These are phyloP conservation scores for Leguminivora glycinivorella DNA, from an alignment of 1,140 invertebrate genomes.

Conservation along the genomic window DNA sequence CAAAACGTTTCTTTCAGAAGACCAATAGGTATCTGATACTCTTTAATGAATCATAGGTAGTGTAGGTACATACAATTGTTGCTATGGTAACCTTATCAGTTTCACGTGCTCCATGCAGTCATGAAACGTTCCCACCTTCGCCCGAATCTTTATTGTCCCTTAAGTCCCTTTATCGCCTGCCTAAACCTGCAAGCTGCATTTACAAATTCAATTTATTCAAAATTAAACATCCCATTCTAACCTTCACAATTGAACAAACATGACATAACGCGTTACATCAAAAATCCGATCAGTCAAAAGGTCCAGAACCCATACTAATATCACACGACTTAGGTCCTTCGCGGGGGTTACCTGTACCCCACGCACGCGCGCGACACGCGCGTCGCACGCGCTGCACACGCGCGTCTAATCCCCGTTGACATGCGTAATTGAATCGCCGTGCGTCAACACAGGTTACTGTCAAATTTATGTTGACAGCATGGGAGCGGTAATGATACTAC, in stretches of 20 bases:
- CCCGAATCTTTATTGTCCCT: neutral
- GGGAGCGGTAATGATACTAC: neutral
- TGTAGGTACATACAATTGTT: too few relatives aligned
- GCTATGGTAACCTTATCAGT: neutral
- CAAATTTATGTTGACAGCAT: neutral
- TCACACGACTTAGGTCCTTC: neutral
- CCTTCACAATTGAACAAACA: neutral
- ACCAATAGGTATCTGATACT: too few relatives aligned
- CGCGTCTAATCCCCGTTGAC: slow-evolving; percentile 2
- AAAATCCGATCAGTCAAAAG: neutral
- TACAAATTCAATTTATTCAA: neutral
- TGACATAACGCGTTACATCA: neutral
- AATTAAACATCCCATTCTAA: slow-evolving; percentile 2
- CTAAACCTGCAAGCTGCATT: neutral
- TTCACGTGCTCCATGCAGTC: neutral
- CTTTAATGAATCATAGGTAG: too few relatives aligned
- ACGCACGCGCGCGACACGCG: neutral
- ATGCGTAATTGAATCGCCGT: slow-evolving; percentile 16
- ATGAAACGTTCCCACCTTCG: neutral
- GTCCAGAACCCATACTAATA: neutral
- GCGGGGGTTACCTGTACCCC: neutral
- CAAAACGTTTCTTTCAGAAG: too few relatives aligned
- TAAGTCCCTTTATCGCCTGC: neutral
- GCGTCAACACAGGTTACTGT: slow-evolving; percentile 12
- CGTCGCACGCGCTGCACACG: neutral